A percentile compares a stretch with the other conserved stretches of the same genome.
These are phyloP conservation scores for Psammodynastes pulverulentus DNA, from an alignment of 2,113 vertebrate species.

Conservation along the genomic window DNA sequence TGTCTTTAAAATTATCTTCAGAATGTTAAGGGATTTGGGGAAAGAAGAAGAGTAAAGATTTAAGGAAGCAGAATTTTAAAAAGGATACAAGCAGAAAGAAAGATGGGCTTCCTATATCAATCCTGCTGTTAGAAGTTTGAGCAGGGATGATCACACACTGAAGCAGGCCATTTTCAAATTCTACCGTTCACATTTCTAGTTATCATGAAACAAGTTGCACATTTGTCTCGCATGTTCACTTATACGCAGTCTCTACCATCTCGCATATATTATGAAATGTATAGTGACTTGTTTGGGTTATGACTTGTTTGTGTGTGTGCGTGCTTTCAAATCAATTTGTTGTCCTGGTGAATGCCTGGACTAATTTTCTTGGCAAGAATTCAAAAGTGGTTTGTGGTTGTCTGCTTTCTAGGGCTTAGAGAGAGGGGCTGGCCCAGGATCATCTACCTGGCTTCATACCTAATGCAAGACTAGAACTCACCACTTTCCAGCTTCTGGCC, in stretches of 20 bases:
- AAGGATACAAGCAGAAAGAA: not conserved
- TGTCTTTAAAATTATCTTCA: not conserved
- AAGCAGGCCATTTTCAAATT: not conserved
- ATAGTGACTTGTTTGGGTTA: not conserved
- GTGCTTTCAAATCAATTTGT: not conserved
- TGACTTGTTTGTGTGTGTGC: not conserved
- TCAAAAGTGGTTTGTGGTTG: not conserved
- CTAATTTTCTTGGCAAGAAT: not conserved
- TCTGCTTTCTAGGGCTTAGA: not conserved
- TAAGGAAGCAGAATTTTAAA: not conserved
- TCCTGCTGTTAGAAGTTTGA: not conserved
- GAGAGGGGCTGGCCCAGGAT: not conserved
- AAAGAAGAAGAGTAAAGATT: not conserved
- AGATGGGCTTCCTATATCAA: not conserved
- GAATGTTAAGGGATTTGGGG: not conserved
- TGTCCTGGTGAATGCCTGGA: not conserved
- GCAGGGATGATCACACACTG: not conserved
- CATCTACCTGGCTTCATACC: not conserved
- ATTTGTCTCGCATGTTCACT: not conserved
- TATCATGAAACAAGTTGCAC: not conserved
- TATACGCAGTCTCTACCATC: not conserved
- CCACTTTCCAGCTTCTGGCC: not conserved
- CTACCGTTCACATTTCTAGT: not conserved
- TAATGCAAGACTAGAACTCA: not conserved
- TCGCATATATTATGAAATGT: not conserved